Evolutionary conservation across 2,797 vertebrate species (phyloP), one percentile per base, ranked within the genome.

Genomic region (Salmo trutta): DNA sequence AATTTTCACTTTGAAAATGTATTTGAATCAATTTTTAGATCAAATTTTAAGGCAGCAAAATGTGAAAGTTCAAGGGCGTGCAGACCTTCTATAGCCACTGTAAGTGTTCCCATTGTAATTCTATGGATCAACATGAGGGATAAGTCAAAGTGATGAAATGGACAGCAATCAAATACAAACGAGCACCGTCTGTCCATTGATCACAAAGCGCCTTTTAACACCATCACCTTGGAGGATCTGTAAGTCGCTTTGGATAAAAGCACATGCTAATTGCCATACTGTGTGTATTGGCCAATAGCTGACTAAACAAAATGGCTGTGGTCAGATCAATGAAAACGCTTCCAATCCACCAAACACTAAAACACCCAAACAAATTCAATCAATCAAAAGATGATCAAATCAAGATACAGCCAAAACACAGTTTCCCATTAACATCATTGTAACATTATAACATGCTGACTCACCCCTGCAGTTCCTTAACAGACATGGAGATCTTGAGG

Each of bases 401-500:
- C 7, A 27, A 8, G 10, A 64, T 1, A 12, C 10, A 24, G 59
- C 10, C 3, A 7, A 36, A 36, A 36, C 36, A 36, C 36, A 36
- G 1, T 1, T 36, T 36, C 36, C 36, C 36, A 31, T 67, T 16
- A 41, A 19, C 1, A 5, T 12, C 15, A 10, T 21, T 36, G n/a
- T 1, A 77, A 15, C 6, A 66, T 1, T 67, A 15, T 6, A 33
- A 24, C 4, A 21, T 29, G 17, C 75, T 33, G 64, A 95, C 97
- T 94, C 89, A 99, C 98, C 97, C 97, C 88, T 99, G 98, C 69
- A 99, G 95, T 79, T 99, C 98, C 89, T 99, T 99, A 83, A 99
- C 93, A 75, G 92, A 93, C 92, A 93, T 93, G 0, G 97, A 97
- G 87, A 98, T 93, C 85, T 94, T 95, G 78, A 99, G 95, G 89